A percentile compares a stretch with the other conserved stretches of the same genome.
Evolutionary conservation across 2,888 invertebrate genomes (phyloP).

Genomic region (Agrilus biguttatus): DNA sequence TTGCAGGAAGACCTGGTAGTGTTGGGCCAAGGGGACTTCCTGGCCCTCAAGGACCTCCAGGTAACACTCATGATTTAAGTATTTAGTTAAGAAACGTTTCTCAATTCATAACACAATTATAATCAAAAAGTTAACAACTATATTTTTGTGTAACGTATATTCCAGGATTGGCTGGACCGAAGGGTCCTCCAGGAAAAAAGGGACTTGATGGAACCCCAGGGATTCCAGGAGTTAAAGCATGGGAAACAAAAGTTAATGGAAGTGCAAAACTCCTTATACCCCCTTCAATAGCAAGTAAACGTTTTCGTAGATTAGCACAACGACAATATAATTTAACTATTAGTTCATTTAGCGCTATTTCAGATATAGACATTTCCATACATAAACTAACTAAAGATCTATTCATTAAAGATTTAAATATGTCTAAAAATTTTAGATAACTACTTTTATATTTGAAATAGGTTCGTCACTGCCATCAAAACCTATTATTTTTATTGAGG

Average conservation of each 20-base stretch:
- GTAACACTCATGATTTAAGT: constrained; percentile 23
- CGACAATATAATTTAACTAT: too few species aligned
- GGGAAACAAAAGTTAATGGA: constrained; percentile 47
- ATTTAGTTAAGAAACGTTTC: constrained; percentile 15
- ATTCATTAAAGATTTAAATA: too few species aligned
- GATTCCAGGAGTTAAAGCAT: constrained; percentile 68
- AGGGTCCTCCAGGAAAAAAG: constrained; percentile 59
- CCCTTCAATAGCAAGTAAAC: constrained; percentile 66
- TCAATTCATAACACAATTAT: not conserved
- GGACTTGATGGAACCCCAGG: constrained; percentile 63
- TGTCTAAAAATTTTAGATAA: too few species aligned
- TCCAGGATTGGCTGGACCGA: constrained; percentile 46
- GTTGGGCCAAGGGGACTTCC: constrained; percentile 55
- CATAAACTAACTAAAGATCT: too few species aligned
- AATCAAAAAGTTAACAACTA: too few species aligned
- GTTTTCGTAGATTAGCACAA: not conserved
- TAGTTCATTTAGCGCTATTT: too few species aligned
- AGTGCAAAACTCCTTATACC: constrained; percentile 62
- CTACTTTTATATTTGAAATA: too few species aligned
- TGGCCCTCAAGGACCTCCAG: constrained; percentile 58
- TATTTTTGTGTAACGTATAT: not conserved
- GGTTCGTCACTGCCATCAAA: constrained; percentile 7
- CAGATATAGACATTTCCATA: too few species aligned
- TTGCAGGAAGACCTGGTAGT: constrained; percentile 49
- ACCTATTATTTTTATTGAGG: constrained; percentile 62